Percentiles rank a stretch among this genome's conserved stretches.
Conservation (phyloP, 2,888 invertebrate genomes). For the Vesta saturnalis region DNA sequence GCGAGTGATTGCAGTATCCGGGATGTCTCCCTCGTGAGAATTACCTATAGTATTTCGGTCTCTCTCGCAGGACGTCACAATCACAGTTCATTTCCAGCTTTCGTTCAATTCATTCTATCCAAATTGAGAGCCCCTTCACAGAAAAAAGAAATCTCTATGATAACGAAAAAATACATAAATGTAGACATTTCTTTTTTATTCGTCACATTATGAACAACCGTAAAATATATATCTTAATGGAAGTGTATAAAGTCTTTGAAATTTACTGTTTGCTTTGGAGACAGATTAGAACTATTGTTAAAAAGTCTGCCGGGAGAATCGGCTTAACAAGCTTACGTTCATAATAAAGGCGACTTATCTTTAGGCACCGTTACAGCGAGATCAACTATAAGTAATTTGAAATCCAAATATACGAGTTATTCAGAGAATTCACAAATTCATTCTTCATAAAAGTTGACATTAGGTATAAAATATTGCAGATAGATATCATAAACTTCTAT, state of each 20-base stretch:
- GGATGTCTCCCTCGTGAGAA: conserved; percentile 57
- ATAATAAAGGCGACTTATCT: conserved; percentile 39
- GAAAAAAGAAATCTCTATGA: conserved; percentile 22
- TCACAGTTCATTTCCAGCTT: conserved; percentile 56
- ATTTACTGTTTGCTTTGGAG: conserved; percentile 37
- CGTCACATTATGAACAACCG: conserved; percentile 17
- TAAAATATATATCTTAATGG: conserved; percentile 31
- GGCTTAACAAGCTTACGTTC: conserved; percentile 32
- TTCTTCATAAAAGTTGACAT: background rate
- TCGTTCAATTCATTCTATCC: conserved; percentile 48
- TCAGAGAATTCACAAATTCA: background rate
- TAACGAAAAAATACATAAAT: conserved; percentile 19
- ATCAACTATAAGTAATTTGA: conserved; percentile 11
- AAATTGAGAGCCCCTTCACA: conserved; percentile 46
- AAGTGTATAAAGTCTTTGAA: conserved; percentile 33
- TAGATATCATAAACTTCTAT: conserved; percentile 38
- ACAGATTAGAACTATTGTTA: conserved; percentile 37
- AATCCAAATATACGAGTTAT: background rate
- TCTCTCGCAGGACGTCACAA: conserved; percentile 49
- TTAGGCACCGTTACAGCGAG: conserved; percentile 24
- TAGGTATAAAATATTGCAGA: conserved; percentile 17
- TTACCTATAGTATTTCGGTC: conserved; percentile 44
- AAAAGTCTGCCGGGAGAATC: conserved; percentile 22
- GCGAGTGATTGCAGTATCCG: conserved; percentile 60
- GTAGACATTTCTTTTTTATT: conserved; percentile 14